These are phyloP conservation scores for Chouioia cunea DNA, from an alignment of 2,888 invertebrate species.

Conservation along the genomic window DNA sequence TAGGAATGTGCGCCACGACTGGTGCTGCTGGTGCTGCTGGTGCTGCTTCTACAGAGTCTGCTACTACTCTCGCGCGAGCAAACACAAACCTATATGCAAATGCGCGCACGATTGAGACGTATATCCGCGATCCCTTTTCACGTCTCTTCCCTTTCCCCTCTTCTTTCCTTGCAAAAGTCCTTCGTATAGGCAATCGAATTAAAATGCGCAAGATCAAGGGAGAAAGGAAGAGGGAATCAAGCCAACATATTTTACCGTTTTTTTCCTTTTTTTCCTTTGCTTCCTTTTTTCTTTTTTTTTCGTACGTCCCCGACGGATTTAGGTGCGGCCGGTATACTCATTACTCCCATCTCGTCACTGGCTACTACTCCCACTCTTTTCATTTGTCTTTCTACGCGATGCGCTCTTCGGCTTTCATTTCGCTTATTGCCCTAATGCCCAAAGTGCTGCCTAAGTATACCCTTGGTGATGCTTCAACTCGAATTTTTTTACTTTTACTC, in stretches of 20 bases:
- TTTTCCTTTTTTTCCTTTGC: constrained; percentile 7
- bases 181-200: too few species aligned
- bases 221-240: not conserved
- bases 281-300: not conserved
- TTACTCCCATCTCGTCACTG: too few species aligned
- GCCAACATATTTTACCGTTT: too few species aligned
- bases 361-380: too few species aligned
- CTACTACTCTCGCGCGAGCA: not conserved
- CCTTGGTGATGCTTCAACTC: too few species aligned
- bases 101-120: not conserved
- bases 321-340: too few species aligned
- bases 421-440: too few species aligned
- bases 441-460: too few species aligned
- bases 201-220: not conserved
- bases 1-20: constrained; percentile 30
- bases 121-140: not conserved
- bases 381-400: too few species aligned
- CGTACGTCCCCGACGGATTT: not conserved
- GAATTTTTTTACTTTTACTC: too few species aligned
- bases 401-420: too few species aligned
- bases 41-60: constrained; percentile 31
- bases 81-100: too few species aligned
- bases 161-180: not conserved
- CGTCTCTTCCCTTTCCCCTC: constrained; percentile 5
- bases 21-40: not conserved